A percentile compares a stretch with the other conserved stretches of the same genome.
Conservation (phyloP, 2,113 vertebrate genomes). For the Erythrolamprus reginae region DNA sequence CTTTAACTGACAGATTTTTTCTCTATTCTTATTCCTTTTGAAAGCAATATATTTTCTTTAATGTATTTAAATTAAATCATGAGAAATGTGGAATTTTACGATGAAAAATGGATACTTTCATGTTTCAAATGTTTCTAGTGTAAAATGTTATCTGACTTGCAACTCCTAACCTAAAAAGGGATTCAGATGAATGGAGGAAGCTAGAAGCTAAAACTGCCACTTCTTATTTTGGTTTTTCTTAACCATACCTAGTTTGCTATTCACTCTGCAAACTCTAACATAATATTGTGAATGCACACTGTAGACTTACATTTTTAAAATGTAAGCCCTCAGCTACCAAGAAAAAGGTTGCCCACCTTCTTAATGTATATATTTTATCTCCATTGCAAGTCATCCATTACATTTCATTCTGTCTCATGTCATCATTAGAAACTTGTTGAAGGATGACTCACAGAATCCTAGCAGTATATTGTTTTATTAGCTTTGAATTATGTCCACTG, state of each 20-base stretch:
- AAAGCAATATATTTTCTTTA: background rate
- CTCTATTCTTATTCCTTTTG: background rate
- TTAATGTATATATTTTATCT: background rate
- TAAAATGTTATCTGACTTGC: background rate
- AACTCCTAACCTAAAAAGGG: background rate
- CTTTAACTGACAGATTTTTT: background rate
- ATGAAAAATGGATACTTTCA: constrained; percentile 27
- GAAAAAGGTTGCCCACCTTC: background rate
- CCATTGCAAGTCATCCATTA: background rate
- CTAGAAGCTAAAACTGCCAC: background rate
- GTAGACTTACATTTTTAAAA: too few relatives aligned
- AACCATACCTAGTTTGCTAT: background rate
- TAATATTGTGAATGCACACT: background rate
- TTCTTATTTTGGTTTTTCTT: background rate
- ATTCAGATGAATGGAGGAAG: background rate
- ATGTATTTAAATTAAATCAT: background rate
- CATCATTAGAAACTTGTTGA: background rate
- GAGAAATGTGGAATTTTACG: background rate
- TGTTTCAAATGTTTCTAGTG: constrained; percentile 17
- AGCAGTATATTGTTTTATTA: background rate
- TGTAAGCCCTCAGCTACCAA: background rate
- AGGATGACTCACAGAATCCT: background rate
- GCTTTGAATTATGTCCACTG: background rate
- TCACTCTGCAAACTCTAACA: background rate
- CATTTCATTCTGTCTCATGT: background rate